These are phyloP conservation scores for Brachionus angularis DNA, from an alignment of 1,140 invertebrate genomes.

Conservation along the genomic window DNA sequence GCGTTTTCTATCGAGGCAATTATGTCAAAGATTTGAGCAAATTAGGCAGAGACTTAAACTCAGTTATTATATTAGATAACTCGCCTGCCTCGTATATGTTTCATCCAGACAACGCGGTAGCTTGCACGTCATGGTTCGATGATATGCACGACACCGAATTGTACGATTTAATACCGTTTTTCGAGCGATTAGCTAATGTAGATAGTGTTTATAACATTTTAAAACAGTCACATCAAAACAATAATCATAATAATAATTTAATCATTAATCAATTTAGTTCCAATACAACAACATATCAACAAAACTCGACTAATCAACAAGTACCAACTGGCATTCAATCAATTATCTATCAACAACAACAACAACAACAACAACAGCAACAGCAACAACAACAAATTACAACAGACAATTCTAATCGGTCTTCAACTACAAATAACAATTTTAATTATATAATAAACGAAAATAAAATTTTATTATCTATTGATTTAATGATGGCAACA, in stretches of 20 bases:
- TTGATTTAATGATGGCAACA: conserved; percentile 26
- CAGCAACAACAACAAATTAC: not conserved
- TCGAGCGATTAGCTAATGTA: conserved; percentile 70
- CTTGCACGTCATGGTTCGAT: conserved; percentile 94
- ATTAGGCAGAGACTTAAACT: conserved; percentile 86
- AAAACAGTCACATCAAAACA: conserved; percentile 11
- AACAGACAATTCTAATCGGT: not conserved
- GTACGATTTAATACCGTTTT: conserved; percentile 84
- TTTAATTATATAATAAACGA: conserved; percentile 17
- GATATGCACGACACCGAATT: conserved; percentile 83
- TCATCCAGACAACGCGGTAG: conserved; percentile 98
- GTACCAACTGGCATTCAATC: conserved; percentile 6
- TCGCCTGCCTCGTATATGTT: conserved; percentile 99
- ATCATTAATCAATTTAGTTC: conserved; percentile 5
- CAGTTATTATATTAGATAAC: conserved; percentile 98
- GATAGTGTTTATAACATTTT: conserved; percentile 25
- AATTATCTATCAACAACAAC: conserved; percentile 21
- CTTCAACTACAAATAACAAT: not conserved
- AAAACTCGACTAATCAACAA: not conserved
- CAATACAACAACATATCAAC: not conserved
- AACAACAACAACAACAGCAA: not conserved
- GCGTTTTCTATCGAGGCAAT: conserved; percentile 86
- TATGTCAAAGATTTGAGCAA: conserved; percentile 78
- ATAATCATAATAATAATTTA: not conserved
- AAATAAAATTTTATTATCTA: conserved; percentile 31